phyloP scores from a whole-genome alignment of 92 coral and sea anemone species.

The Epizoanthus fatuus region DNA sequence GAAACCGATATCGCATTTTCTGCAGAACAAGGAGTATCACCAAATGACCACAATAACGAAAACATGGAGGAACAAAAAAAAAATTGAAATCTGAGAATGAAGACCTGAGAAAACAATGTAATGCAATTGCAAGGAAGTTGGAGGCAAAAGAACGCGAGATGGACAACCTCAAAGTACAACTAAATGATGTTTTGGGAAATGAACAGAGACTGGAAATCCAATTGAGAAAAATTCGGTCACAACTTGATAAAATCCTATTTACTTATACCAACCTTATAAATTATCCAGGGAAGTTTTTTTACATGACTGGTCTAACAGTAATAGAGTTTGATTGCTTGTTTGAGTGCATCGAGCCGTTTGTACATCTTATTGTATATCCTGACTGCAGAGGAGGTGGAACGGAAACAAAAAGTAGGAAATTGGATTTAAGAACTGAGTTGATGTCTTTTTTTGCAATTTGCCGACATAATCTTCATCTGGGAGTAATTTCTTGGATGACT shows the following conservation, averaged over 20 bases:
- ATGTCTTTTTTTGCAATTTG: constrained; percentile 21
- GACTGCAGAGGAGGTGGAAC: constrained; percentile 31
- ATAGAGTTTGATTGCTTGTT: constrained; percentile 1
- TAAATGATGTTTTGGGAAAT: too few relatives aligned
- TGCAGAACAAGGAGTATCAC: too few relatives aligned
- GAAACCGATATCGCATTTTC: too few relatives aligned
- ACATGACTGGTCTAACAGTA: neutral
- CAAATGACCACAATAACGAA: too few relatives aligned
- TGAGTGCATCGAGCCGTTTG: constrained; percentile 26
- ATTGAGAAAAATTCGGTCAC: neutral
- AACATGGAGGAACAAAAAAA: too few relatives aligned
- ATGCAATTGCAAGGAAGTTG: too few relatives aligned
- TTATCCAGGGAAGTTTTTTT: neutral
- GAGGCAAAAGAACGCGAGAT: too few relatives aligned
- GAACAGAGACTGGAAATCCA: too few relatives aligned
- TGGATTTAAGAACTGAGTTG: constrained; percentile 22
- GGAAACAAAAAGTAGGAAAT: constrained; percentile 17
- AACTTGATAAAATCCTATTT: neutral
- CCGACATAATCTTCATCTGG: constrained; percentile 38
- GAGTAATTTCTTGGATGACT: constrained; percentile 47
- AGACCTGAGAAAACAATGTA: too few relatives aligned
- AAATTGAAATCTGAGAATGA: too few relatives aligned
- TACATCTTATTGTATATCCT: constrained; percentile 10
- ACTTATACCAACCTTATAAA: neutral
- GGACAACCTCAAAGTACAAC: too few relatives aligned